These are phyloP conservation scores for Girardia tigrina DNA, from an alignment of 2,888 invertebrate genomes.

Conservation along the genomic window DNA sequence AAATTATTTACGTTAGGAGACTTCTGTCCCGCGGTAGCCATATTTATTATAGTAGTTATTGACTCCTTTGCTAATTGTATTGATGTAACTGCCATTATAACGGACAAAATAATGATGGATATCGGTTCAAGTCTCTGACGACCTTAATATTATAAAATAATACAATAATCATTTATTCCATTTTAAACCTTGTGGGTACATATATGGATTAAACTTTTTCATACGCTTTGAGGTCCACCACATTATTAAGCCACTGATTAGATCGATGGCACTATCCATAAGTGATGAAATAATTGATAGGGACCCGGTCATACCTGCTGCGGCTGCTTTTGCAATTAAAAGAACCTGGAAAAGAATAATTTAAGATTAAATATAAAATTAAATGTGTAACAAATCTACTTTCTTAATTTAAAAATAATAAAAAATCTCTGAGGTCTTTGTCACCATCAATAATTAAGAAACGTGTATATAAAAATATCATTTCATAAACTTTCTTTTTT, in stretches of 20 bases:
- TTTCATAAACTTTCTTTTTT: too few species aligned
- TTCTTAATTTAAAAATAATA: too few species aligned
- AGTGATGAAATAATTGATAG: slow-evolving; percentile 52
- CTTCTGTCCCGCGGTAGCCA: slow-evolving; percentile 39
- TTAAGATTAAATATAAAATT: not conserved
- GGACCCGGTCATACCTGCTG: slow-evolving; percentile 51
- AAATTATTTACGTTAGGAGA: slow-evolving; percentile 41
- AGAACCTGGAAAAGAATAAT: slow-evolving; percentile 42
- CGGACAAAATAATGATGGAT: slow-evolving; percentile 50
- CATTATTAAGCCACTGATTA: slow-evolving; percentile 50
- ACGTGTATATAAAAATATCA: too few species aligned
- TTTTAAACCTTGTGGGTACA: slow-evolving; percentile 52
- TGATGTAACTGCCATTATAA: slow-evolving; percentile 52
- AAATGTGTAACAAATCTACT: too few species aligned
- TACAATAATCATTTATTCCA: slow-evolving; percentile 36
- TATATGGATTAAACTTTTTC: slow-evolving; percentile 48
- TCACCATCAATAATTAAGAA: too few species aligned
- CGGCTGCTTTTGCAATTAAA: slow-evolving; percentile 49
- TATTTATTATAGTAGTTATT: slow-evolving; percentile 43
- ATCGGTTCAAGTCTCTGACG: slow-evolving; percentile 51
- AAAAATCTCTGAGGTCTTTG: too few species aligned
- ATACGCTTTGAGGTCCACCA: slow-evolving; percentile 50
- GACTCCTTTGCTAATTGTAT: slow-evolving; percentile 50
- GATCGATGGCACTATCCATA: slow-evolving; percentile 52
- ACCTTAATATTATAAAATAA: slow-evolving; percentile 39